Conservation (phyloP, 2,113 vertebrate genomes). For the Sylvietta virens region DNA sequence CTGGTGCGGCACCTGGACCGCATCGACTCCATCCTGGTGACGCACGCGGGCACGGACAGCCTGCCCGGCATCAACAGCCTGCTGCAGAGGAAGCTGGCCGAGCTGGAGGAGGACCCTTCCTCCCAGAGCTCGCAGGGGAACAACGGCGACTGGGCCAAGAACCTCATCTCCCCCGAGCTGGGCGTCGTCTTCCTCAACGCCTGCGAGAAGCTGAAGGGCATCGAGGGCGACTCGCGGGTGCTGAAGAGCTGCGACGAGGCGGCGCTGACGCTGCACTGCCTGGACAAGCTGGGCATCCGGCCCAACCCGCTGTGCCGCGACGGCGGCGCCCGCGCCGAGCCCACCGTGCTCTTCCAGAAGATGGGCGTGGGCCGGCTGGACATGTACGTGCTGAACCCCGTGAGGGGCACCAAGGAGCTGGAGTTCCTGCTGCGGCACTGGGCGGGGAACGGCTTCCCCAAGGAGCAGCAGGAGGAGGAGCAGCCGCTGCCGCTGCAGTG, state of each 20-base stretch:
- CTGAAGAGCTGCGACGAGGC: slow-evolving; percentile 80
- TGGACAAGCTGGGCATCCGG: slow-evolving; percentile 76
- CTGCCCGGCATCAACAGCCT: slow-evolving; percentile 90
- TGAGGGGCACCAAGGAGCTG: slow-evolving; percentile 73
- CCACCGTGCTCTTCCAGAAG: slow-evolving; percentile 89
- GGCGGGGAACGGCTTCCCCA: slow-evolving; percentile 51
- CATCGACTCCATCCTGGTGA: slow-evolving; percentile 89
- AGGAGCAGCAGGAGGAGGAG: slow-evolving; percentile 46
- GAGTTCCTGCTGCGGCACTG: slow-evolving; percentile 78
- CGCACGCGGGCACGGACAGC: slow-evolving; percentile 86
- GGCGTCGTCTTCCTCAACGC: slow-evolving; percentile 90
- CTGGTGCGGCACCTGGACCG: slow-evolving; percentile 93
- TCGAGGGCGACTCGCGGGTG: slow-evolving; percentile 46
- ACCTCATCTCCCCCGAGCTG: slow-evolving; percentile 87
- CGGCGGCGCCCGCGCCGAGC: slow-evolving; percentile 63
- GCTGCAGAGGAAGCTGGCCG: slow-evolving; percentile 84
- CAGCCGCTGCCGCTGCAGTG: slow-evolving; percentile 71
- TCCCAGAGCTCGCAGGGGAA: slow-evolving; percentile 54
- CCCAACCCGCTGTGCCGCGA: slow-evolving; percentile 75
- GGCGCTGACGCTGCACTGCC: slow-evolving; percentile 69
- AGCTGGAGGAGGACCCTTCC: slow-evolving; percentile 76
- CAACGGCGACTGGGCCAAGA: slow-evolving; percentile 78
- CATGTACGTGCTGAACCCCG: slow-evolving; percentile 87
- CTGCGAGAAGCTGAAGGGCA: slow-evolving; percentile 68
- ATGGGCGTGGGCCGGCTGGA: slow-evolving; percentile 94